Percentiles rank a stretch among this genome's conserved stretches.
Conservation (phyloP, 2,797 vertebrate species). For the Tapera naevia region DNA sequence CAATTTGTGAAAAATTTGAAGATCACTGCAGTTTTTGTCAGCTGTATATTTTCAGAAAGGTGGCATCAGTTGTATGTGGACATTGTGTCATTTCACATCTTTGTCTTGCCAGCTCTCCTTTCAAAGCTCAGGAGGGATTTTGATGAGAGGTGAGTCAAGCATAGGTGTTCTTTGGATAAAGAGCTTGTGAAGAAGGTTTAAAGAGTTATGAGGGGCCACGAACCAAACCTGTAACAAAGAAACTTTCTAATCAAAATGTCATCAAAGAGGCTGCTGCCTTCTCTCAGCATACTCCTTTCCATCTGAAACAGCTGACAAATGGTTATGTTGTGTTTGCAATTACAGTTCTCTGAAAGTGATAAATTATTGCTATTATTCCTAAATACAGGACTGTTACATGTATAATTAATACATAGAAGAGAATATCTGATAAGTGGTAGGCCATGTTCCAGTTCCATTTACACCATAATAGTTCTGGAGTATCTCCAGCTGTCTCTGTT, state of each 20-base stretch:
- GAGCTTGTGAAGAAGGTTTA: constrained; percentile 3
- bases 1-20: background rate
- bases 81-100: background rate
- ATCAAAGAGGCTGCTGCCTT: constrained; percentile 58
- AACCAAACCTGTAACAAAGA: constrained; percentile 38
- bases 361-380: constrained; percentile 66
- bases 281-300: constrained; percentile 61
- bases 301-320: constrained; percentile 62
- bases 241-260: constrained; percentile 38
- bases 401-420: constrained; percentile 60
- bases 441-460: constrained; percentile 52
- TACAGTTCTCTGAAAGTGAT: constrained; percentile 62
- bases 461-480: constrained; percentile 42
- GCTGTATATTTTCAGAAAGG: background rate
- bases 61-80: background rate
- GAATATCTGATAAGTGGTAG: constrained; percentile 43
- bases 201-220: constrained; percentile 24
- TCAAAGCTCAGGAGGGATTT: background rate
- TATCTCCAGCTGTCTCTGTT: constrained; percentile 41
- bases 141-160: background rate
- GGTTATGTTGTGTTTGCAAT: constrained; percentile 58
- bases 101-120: background rate
- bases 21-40: background rate
- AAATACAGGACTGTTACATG: constrained; percentile 51
- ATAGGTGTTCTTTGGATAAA: background rate